Base-by-base conservation (phyloP, 2,888 invertebrate genomes). In the Chloroclystis v-ata region DNA sequence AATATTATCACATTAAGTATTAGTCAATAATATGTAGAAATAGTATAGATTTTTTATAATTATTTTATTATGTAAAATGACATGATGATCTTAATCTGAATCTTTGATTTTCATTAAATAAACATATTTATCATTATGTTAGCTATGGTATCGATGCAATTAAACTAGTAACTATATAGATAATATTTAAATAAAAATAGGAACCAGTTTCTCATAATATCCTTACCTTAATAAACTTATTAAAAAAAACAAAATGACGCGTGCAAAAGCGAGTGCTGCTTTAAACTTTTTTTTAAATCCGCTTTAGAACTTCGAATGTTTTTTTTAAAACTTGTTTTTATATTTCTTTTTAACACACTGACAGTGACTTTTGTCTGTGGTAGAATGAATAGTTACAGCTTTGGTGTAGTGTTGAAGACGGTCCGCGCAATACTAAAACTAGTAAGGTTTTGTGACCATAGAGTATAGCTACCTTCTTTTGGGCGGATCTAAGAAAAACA, bases 311-410 rank as follows among this genome's bases (percentile, higher is more conserved):
- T n/a, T 43, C 40, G 28, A 35, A 35, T 28, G 35, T 43, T 43
- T 9, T 28, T 35, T 49, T 50, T 46, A 30, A 43, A 46, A 29
- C 30, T 46, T 47, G 25, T 46, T 46, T 43, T 50, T 46, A 32
- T 37, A 16, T 39, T 48, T 62, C 63, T 63, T 61, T 63, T 24
- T 64, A 37, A 10, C 25, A 46, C 26, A 35, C 28, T 48, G 32
- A 40, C 26, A 20, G 52, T 39, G 45, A 16, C 37, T 35, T 33
- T 20, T 35, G 10, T 8, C 33, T 24, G 35, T 45, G 43, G 42
- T 29, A 33, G 20, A 47, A 38, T 37, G 9, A 25, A 43, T 51
- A 54, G 37, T 39, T 47, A 51, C 51, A 33, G 38, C 20, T 11
- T 33, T 16, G 33, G 29, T 38, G 41, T 35, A 26, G 43, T 43